phyloP scores from a whole-genome alignment of 1,140 invertebrate genomes.

The Lordiphosa stackelbergi region DNA sequence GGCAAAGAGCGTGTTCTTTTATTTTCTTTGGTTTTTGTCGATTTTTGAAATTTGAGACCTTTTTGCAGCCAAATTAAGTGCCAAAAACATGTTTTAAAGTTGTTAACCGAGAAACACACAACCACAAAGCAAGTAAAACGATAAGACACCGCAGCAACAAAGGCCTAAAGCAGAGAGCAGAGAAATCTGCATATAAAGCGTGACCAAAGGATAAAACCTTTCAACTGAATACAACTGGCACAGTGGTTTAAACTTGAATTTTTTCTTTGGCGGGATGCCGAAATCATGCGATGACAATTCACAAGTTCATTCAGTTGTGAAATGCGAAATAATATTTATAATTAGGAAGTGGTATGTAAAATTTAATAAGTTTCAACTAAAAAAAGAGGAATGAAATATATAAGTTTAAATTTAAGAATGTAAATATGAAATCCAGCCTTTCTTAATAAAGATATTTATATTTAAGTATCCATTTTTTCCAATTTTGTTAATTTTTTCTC shows the following conservation, averaged over 20 bases:
- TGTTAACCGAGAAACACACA: conserved; percentile 33
- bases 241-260: too few relatives aligned
- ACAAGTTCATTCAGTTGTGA: too few relatives aligned
- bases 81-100: conserved; percentile 45
- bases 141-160: conserved; percentile 5
- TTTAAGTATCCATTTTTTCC: too few relatives aligned
- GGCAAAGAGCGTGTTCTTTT: conserved; percentile 2
- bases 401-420: too few relatives aligned
- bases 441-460: too few relatives aligned
- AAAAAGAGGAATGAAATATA: too few relatives aligned
- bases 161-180: conserved; percentile 4
- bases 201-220: conserved; percentile 59
- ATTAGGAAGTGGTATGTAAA: too few relatives aligned
- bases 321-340: too few relatives aligned
- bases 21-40: conserved; percentile 11
- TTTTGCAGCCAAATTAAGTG: conserved; percentile 56
- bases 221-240: conserved; percentile 29
- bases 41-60: conserved; percentile 45
- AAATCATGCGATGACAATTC: too few relatives aligned
- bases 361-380: too few relatives aligned
- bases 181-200: conserved; percentile 64
- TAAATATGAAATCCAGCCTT: too few relatives aligned
- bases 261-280: not conserved
- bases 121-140: conserved; percentile 10
- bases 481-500: too few relatives aligned